phyloP scores from a whole-genome alignment of 2,113 vertebrate genomes.

The Oxygymnocypris stewartii region DNA sequence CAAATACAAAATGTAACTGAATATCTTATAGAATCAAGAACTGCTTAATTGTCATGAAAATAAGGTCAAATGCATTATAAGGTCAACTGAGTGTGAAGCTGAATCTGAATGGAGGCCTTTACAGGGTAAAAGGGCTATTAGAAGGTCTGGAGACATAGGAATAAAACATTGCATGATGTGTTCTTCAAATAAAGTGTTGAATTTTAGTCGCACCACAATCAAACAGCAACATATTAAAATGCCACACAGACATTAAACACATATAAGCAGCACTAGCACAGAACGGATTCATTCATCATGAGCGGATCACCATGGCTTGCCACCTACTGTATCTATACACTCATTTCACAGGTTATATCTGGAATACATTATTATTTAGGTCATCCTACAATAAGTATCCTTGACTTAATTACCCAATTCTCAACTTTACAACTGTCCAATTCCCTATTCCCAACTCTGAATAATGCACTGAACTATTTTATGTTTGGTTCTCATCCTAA shows the following conservation, averaged over 20 bases:
- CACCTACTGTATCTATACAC: conserved; percentile 33
- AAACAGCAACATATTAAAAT: conserved; percentile 23
- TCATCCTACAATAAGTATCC: background rate
- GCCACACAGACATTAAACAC: conserved; percentile 8
- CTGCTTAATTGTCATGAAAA: background rate
- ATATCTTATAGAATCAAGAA: background rate
- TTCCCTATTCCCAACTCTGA: background rate
- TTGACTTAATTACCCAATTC: background rate
- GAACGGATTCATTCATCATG: background rate
- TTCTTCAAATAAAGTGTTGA: conserved; percentile 10
- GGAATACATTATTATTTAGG: background rate
- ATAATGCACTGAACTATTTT: background rate
- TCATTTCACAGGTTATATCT: conserved; percentile 5
- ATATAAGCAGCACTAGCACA: background rate
- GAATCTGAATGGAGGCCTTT: conserved; percentile 36
- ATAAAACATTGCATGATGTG: conserved; percentile 9
- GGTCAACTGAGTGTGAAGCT: background rate
- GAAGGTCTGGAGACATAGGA: background rate
- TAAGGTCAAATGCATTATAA: background rate
- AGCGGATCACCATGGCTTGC: conserved; percentile 33
- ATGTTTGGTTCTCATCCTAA: background rate
- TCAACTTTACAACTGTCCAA: background rate
- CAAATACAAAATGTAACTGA: background rate
- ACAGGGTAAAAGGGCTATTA: background rate
- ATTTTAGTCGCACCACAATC: background rate